Conservation (phyloP, 1,140 invertebrate genomes). For the Vollenhovia emeryi region DNA sequence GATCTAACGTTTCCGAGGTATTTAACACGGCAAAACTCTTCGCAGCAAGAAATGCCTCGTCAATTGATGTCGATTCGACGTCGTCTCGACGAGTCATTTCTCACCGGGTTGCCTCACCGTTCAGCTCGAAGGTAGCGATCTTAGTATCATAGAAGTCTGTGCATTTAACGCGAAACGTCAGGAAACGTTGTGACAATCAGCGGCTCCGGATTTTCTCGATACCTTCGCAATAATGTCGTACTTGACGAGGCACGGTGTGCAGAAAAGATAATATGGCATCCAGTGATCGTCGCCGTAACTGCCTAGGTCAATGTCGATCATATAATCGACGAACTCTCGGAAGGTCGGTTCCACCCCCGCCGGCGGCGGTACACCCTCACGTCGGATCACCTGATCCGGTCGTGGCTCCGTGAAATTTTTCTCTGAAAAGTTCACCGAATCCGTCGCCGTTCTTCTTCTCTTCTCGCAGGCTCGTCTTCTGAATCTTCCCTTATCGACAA, state of each 20-base stretch:
- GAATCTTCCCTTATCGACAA: too few relatives aligned
- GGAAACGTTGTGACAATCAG: not conserved
- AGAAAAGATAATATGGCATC: slow-evolving; percentile 84
- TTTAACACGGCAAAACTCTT: too few relatives aligned
- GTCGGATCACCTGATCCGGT: slow-evolving; percentile 68
- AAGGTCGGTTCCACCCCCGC: slow-evolving; percentile 86
- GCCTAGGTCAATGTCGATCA: slow-evolving; percentile 79
- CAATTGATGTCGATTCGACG: too few relatives aligned
- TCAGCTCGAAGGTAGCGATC: too few relatives aligned
- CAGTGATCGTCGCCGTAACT: slow-evolving; percentile 85
- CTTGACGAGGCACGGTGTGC: slow-evolving; percentile 82
- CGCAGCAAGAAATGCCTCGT: too few relatives aligned
- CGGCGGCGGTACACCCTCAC: slow-evolving; percentile 63
- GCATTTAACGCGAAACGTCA: not conserved
- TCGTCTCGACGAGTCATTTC: too few relatives aligned
- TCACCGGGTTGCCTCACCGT: too few relatives aligned
- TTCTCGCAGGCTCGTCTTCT: too few relatives aligned
- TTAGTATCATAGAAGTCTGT: too few relatives aligned
- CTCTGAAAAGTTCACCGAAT: slow-evolving; percentile 53
- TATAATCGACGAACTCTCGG: slow-evolving; percentile 86
- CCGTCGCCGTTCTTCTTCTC: not conserved
- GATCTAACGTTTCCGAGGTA: not conserved
- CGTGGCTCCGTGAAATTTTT: slow-evolving; percentile 63
- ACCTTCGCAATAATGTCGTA: slow-evolving; percentile 87
- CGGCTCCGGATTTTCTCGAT: not conserved